phyloP scores from a whole-genome alignment of 2,797 vertebrate species.

The Oryzias dopingdopingensis region DNA sequence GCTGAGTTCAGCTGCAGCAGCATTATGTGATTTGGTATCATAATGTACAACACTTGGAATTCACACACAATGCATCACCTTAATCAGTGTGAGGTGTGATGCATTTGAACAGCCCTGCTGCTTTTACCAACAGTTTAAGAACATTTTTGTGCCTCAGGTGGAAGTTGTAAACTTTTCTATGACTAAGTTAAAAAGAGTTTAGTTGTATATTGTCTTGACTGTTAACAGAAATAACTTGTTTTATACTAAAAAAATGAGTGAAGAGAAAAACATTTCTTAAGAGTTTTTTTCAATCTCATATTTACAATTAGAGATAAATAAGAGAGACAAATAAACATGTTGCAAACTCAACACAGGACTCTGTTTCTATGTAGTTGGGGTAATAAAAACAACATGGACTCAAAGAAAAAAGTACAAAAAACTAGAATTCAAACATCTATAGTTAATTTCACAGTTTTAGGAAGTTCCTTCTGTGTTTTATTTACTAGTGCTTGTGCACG shows the following conservation, averaged over 20 bases:
- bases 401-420: not conserved
- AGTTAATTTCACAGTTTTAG: too few species aligned
- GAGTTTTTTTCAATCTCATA: not conserved
- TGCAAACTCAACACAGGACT: not conserved
- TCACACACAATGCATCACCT: conserved; percentile 12
- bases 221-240: too few species aligned
- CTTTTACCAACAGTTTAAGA: too few species aligned
- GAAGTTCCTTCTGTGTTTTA: too few species aligned
- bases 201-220: too few species aligned
- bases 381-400: not conserved
- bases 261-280: not conserved
- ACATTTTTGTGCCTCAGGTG: too few species aligned
- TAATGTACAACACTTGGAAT: conserved; percentile 30
- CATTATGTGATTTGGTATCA: conserved; percentile 40
- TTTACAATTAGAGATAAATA: not conserved
- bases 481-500: too few species aligned
- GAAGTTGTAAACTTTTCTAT: too few species aligned
- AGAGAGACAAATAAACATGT: not conserved
- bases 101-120: conserved; percentile 1
- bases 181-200: too few species aligned
- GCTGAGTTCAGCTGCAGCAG: conserved; percentile 40
- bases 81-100: conserved; percentile 21
- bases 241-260: not conserved
- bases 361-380: not conserved
- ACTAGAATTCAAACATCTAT: too few species aligned